These are phyloP conservation scores for Betta splendens DNA, from an alignment of 2,797 vertebrate genomes.

Conservation along the genomic window DNA sequence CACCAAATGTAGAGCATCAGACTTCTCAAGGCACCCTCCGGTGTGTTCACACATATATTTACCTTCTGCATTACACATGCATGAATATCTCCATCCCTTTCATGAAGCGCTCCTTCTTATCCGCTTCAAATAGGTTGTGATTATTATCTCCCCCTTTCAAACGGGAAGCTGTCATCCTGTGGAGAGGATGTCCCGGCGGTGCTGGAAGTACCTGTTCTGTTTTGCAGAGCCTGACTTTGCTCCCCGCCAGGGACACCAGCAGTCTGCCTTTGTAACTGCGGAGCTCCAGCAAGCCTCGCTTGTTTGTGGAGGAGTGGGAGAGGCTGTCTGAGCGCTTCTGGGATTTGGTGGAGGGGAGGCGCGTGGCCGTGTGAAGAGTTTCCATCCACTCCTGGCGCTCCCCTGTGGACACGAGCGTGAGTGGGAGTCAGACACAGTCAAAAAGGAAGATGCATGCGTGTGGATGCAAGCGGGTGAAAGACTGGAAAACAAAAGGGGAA, in stretches of 20 bases:
- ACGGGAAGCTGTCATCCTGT: constrained; percentile 67
- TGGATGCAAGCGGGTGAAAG: constrained; percentile 18
- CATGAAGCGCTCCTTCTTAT: constrained; percentile 29
- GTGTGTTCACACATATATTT: constrained; percentile 35
- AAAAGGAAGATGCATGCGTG: constrained; percentile 31
- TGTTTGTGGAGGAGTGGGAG: constrained; percentile 80
- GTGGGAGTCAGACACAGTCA: constrained; percentile 42
- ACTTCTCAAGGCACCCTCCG: constrained; percentile 7
- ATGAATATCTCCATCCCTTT: constrained; percentile 33
- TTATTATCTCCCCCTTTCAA: constrained; percentile 57
- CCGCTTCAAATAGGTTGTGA: constrained; percentile 45
- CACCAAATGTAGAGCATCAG: constrained; percentile 1
- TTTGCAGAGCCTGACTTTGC: constrained; percentile 94
- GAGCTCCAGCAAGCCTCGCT: constrained; percentile 89
- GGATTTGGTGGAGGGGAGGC: constrained; percentile 74
- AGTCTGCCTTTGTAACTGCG: constrained; percentile 95
- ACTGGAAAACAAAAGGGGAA: constrained; percentile 16
- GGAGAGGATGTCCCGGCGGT: constrained; percentile 63
- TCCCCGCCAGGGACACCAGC: constrained; percentile 89
- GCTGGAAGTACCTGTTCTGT: constrained; percentile 90
- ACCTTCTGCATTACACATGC: constrained; percentile 46
- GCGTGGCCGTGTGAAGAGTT: constrained; percentile 83
- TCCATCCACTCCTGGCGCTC: constrained; percentile 94
- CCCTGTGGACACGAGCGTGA: constrained; percentile 79
- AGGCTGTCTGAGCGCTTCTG: constrained; percentile 73